These are phyloP conservation scores for Alloscopus bannaensis DNA, from an alignment of 2,888 invertebrate species.

Conservation along the genomic window DNA sequence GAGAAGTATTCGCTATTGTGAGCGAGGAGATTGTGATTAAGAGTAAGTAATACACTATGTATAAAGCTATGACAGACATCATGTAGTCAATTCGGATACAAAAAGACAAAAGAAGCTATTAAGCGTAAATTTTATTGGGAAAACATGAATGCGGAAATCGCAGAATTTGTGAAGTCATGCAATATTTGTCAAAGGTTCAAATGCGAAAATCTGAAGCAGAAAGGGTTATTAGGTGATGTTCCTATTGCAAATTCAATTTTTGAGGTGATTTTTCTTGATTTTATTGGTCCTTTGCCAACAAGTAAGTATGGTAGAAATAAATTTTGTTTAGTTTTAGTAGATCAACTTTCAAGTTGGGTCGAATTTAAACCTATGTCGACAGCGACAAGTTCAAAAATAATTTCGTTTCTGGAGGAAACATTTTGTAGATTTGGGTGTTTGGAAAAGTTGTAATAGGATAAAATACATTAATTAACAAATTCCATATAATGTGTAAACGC, in stretches of 20 bases:
- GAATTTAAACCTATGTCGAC: slow-evolving; percentile 59
- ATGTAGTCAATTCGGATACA: slow-evolving; percentile 54
- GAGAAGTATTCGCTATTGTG: too few species aligned
- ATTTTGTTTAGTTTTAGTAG: slow-evolving; percentile 59
- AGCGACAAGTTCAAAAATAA: slow-evolving; percentile 46
- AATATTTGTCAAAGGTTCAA: slow-evolving; percentile 40
- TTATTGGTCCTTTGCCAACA: slow-evolving; percentile 43
- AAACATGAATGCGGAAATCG: slow-evolving; percentile 42
- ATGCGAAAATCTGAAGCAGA: slow-evolving; percentile 31
- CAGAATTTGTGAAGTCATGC: slow-evolving; percentile 45
- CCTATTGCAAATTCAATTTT: slow-evolving; percentile 33
- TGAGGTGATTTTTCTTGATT: slow-evolving; percentile 55
- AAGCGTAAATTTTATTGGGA: slow-evolving; percentile 52
- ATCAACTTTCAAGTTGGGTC: slow-evolving; percentile 66
- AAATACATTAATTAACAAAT: too few species aligned
- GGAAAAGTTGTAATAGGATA: too few species aligned
- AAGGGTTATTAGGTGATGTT: slow-evolving; percentile 33
- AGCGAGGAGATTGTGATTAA: too few species aligned
- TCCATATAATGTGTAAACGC: too few species aligned
- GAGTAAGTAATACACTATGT: too few species aligned
- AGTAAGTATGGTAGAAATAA: slow-evolving; percentile 30
- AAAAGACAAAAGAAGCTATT: slow-evolving; percentile 46
- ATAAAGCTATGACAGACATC: too few species aligned
- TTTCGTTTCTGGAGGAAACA: slow-evolving; percentile 49
- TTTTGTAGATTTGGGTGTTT: slow-evolving; percentile 67